Base-by-base conservation (phyloP, 2,113 vertebrate species). In the Campylomormyrus numenius region DNA sequence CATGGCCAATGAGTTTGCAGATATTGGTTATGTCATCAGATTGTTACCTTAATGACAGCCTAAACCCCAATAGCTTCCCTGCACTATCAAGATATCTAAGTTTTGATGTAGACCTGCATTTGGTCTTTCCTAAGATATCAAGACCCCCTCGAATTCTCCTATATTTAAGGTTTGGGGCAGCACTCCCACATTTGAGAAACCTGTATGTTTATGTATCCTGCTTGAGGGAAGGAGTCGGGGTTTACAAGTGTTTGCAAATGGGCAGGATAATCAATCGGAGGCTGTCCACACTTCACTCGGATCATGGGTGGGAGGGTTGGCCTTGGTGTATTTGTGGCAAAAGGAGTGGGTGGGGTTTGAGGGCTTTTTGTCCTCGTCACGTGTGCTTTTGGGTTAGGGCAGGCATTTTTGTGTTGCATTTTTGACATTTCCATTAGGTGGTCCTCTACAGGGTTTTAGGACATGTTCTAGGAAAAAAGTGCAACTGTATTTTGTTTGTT, bases 21-120 rank as follows among this genome's bases (percentile, higher is more conserved):
- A 95, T 95, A 93, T 95, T 94, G 93, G 95, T 95, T 39, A 53
- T 31, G 5, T 49, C 96, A 95, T 95, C 96, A 95, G 93, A 90
- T 89, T 53, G 35, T 58, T 24, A 91, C 94, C 93, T 93, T 94
- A 92, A 93, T 94, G 94, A 92, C 94, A 91, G 87, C 94, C 95
- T 94, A 94, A 93, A 48, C 91, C 85, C 49, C 50, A 53, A 39
- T 94, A 35, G 49, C 85, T 87, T 87, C 50, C 50, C 50, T 3
- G 31, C 50, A 87, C 13, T 31, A 8, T 87, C 50, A 93, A 95
- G 94, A 93, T 93, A 94, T 88, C 90, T 93, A 92, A 92, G 92
- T 93, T 91, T 93, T 91, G 94, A 94, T 96, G 93, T 94, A 95
- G 95, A 92, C 93, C 94, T 93, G 93, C 88, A 80, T 94, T 94